Percentiles rank a stretch among this genome's conserved stretches.
Evolutionary conservation across 2,797 vertebrate genomes (phyloP).

Genomic region (Cuniculus paca): DNA sequence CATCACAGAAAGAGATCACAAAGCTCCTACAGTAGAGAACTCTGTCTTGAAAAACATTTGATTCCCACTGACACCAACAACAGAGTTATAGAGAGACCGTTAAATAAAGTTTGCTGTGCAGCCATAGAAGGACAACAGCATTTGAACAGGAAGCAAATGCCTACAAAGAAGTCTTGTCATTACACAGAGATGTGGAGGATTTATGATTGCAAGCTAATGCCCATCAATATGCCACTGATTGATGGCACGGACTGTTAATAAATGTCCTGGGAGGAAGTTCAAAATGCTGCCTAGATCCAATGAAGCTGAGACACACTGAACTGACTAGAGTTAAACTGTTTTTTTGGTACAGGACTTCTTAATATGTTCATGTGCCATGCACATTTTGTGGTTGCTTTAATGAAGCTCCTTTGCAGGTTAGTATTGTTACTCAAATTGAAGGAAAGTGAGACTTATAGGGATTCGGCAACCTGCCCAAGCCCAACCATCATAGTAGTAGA

Average conservation of each 20-base stretch:
- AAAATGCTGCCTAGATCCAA: neutral
- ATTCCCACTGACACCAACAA: neutral
- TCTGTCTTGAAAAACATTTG: neutral
- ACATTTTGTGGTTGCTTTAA: neutral
- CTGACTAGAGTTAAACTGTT: neutral
- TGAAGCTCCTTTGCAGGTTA: neutral
- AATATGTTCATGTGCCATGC: neutral
- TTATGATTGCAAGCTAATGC: neutral
- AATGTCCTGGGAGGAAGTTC: neutral
- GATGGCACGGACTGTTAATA: neutral
- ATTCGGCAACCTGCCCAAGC: no score
- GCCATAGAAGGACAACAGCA: neutral
- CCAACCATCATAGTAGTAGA: neutral
- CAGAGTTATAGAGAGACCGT: neutral
- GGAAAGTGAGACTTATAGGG: neutral
- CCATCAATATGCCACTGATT: neutral
- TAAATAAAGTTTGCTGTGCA: neutral
- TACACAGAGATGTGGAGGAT: neutral
- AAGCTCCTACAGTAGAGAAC: neutral
- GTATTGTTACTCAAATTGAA: neutral
- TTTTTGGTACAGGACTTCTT: conserved; percentile 16
- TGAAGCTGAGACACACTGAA: neutral
- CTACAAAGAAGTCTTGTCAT: neutral
- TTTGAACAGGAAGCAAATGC: neutral
- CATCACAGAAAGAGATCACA: neutral